Evolutionary conservation across 2,888 invertebrate species (phyloP), one percentile per base, ranked within the genome.

Genomic region (Eurois occulta): DNA sequence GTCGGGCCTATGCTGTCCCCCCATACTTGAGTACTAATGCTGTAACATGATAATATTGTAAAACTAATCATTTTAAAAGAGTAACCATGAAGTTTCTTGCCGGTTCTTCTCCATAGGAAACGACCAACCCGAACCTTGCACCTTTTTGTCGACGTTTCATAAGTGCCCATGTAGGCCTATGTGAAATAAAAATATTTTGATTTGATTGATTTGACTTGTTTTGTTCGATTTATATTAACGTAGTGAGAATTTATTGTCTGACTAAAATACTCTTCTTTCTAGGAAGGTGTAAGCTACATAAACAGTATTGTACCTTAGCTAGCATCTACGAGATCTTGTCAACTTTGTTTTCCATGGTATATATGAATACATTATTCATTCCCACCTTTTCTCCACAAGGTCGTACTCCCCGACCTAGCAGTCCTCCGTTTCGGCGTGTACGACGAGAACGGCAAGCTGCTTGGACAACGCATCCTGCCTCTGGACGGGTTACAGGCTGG

Each of bases 391-490:
- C 4, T 16, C 7, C 46, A 8, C 65, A 88, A 98, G 98, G 99
- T 99, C 62, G 99, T 99, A 0, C 97, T 99, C 48, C 99, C 99
- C 1, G 99, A 99, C 96, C 94, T 99, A 90, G 99, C 99, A 0
- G 99, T 99, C 13, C 97, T 99, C 28, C 97, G 99, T 32, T 99
- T 99, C 94, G 99, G 99, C 1, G 99, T 99, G 10, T 99, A 99
- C 97, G 99, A 99, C 94, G 99, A 99, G 96, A 99, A 98, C 92
- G 99, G 99, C 86, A 99, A 99, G 92, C 97, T 99, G 86, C 97
- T 99, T 46, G 99, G 99, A 0, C 99, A 99, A 94, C 97, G 99
- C 76, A 99, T 99, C 91, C 97, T 99, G 80, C 99, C 99, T 0
- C 96, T 99, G 84, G 99, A 99, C 95, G 99, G 99, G 62, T 97